Base-by-base conservation (phyloP, 2,797 vertebrate genomes). In the Poliocrania exsul region DNA sequence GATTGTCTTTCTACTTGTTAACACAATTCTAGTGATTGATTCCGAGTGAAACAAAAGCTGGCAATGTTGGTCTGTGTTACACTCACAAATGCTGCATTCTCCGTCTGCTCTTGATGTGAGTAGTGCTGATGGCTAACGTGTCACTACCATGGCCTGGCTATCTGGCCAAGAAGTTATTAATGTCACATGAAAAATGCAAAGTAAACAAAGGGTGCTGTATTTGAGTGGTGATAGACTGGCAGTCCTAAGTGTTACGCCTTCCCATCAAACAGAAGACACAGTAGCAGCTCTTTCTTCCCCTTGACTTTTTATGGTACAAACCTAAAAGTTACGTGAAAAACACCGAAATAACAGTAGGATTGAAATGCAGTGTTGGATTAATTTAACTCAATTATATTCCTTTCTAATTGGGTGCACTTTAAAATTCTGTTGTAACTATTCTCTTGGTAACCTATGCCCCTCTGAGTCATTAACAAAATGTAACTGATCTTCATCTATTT, bases 381-480 rank as follows among this genome's bases (percentile, higher is more conserved):
- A 75, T 90, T 82, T 80, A 70, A 65, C 12, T 85, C 42, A 64
- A 31, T 58, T 57, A 4, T 72, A 47, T 87, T 69, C 28, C 6
- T 67, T 94, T 89, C 80, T 69, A 95, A 93, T 80, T 88, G 54
- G 77, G 62, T 71, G 61, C 53, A 14, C 46, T 92, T 96, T 65
- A 82, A 86, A 69, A 53, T 89, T 62, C 75, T 81, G 23, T 83
- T 93, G 29, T 96, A 94, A 91, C 94, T 49, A 4, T 81, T 70
- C 81, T 86, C 2, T 89, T 92, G 71, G 89, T 96, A 96, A 92
- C 87, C 86, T 95, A n/a, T 40, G 58, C 73, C 91, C 84, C 29
- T 95, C 96, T 90, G 95, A 97, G 94, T 97, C 94, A 96, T 96
- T 97, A 97, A 94, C 92, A 95, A 96, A 96, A 95, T 94, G 96